Conservation (phyloP, 2,888 invertebrate species). For the Morpho achilles region DNA sequence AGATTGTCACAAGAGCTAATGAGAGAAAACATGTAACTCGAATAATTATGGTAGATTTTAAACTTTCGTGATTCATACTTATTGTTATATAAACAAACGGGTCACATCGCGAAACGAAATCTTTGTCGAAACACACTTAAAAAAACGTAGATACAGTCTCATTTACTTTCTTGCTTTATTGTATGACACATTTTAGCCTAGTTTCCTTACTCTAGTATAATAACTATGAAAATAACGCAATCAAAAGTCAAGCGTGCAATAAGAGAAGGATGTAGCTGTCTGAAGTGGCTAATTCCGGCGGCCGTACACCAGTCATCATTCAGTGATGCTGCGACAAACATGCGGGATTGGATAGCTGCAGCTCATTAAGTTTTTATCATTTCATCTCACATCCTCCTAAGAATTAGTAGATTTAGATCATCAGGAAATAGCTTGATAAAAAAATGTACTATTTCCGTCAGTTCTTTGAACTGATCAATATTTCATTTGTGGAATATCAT, state of each 20-base stretch:
- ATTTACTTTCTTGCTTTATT: too few relatives aligned
- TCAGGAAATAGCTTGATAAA: conserved; percentile 10
- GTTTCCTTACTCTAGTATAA: too few relatives aligned
- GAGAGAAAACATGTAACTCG: too few relatives aligned
- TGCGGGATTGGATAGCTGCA: conserved; percentile 38
- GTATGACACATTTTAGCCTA: not conserved
- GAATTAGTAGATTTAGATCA: conserved; percentile 5
- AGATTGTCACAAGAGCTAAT: too few relatives aligned
- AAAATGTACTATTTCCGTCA: not conserved
- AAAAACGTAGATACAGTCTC: too few relatives aligned
- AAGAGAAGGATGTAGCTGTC: conserved; percentile 53
- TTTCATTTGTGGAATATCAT: not conserved
- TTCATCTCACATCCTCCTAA: conserved; percentile 19
- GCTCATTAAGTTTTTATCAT: conserved; percentile 26
- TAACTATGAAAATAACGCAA: conserved; percentile 14
- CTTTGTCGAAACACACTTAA: too few relatives aligned
- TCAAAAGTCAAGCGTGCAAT: conserved; percentile 29
- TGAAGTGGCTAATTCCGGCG: conserved; percentile 58
- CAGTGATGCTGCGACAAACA: conserved; percentile 45
- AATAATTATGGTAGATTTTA: too few relatives aligned
- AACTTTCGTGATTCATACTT: too few relatives aligned
- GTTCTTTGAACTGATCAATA: not conserved
- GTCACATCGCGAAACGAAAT: too few relatives aligned
- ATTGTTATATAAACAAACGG: too few relatives aligned
- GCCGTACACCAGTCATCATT: conserved; percentile 58